Percentiles rank a stretch among this genome's conserved stretches.
Evolutionary conservation across 2,888 invertebrate genomes (phyloP).

Genomic region (Philopedon plagiatum): DNA sequence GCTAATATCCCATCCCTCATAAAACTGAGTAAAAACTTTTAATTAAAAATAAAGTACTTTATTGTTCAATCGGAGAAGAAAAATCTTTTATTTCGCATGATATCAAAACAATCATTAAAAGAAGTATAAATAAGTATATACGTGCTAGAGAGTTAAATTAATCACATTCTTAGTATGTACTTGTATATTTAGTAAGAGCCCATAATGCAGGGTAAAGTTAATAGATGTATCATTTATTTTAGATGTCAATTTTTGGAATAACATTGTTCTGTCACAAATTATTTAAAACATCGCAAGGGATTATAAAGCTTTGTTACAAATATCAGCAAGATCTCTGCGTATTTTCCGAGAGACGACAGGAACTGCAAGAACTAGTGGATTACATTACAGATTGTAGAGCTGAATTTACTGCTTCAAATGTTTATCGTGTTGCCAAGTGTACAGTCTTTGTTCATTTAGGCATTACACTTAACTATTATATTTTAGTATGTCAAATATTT

Average conservation of each 20-base stretch:
- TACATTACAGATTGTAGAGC: slow-evolving; percentile 24
- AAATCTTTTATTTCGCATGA: too few species aligned
- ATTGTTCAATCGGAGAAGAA: too few species aligned
- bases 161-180: too few species aligned
- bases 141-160: too few species aligned
- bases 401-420: slow-evolving; percentile 5
- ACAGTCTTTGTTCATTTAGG: slow-evolving; percentile 1
- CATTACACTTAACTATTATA: slow-evolving; percentile 13
- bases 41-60: too few species aligned
- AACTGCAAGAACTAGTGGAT: slow-evolving; percentile 37
- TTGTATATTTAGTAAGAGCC: too few species aligned
- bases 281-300: slow-evolving; percentile 21
- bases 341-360: slow-evolving; percentile 43
- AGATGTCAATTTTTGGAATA: slow-evolving; percentile 8
- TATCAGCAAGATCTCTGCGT: slow-evolving; percentile 40
- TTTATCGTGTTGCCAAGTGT: slow-evolving; percentile 1
- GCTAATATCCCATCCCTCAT: too few species aligned
- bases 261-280: slow-evolving; percentile 8
- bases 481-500: slow-evolving; percentile 12
- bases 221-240: too few species aligned
- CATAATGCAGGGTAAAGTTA: too few species aligned
- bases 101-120: too few species aligned
- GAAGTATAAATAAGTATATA: too few species aligned
- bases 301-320: slow-evolving; percentile 39
- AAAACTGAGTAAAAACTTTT: too few species aligned